phyloP scores from a whole-genome alignment of 2,113 vertebrate genomes.

The Plectropomus leopardus region DNA sequence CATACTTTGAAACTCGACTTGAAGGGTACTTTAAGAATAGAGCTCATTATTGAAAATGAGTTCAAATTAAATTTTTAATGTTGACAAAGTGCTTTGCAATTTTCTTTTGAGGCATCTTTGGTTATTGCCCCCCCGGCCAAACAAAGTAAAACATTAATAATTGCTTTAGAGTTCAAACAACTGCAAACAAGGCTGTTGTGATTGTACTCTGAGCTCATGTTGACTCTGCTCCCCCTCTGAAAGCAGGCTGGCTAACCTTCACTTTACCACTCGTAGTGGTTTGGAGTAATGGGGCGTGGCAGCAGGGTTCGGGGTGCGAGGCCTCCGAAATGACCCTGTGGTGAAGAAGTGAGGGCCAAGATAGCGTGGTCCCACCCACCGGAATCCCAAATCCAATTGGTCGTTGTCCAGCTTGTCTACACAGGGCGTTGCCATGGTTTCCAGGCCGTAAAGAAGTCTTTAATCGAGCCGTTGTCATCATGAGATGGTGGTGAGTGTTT shows the following conservation, averaged over 20 bases:
- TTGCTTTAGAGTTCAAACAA: not conserved
- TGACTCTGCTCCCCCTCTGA: constrained; percentile 17
- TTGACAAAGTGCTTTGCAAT: no score
- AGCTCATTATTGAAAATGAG: no score
- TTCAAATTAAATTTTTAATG: no score
- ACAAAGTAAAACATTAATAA: not conserved
- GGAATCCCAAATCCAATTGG: constrained; percentile 55
- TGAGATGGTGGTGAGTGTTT: constrained; percentile 61
- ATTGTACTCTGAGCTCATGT: no score
- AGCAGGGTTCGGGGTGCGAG: constrained; percentile 54
- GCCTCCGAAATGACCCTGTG: constrained; percentile 67
- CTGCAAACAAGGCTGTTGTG: not conserved
- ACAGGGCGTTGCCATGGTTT: constrained; percentile 73
- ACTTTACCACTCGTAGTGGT: constrained; percentile 59
- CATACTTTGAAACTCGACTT: no score
- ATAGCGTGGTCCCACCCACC: constrained; percentile 60
- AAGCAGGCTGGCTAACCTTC: constrained; percentile 46
- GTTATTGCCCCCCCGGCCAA: no score
- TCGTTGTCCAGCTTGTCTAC: constrained; percentile 65
- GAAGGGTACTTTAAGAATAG: no score
- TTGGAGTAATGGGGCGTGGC: constrained; percentile 73
- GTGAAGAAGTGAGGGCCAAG: constrained; percentile 57
- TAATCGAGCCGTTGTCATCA: constrained; percentile 75
- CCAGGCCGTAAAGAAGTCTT: constrained; percentile 67
- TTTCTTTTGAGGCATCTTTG: no score